phyloP scores from a whole-genome alignment of 2,888 invertebrate species.

The Polymixis lichenea region DNA sequence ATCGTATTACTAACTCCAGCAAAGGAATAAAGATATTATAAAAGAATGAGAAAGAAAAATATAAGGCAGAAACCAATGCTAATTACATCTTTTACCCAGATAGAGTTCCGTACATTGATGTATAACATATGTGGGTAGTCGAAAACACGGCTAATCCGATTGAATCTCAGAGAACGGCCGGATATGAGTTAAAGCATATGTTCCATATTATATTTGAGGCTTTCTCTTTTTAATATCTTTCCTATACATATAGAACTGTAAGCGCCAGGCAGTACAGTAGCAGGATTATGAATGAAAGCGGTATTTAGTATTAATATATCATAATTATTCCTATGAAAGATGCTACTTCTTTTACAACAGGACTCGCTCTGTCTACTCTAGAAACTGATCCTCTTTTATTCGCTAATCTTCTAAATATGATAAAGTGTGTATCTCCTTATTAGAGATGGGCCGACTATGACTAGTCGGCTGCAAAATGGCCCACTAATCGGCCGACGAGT shows the following conservation, averaged over 20 bases:
- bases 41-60: not conserved
- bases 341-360: too few relatives aligned
- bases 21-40: not conserved
- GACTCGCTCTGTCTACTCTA: too few relatives aligned
- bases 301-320: not conserved
- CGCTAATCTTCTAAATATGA: too few relatives aligned
- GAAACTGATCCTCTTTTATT: too few relatives aligned
- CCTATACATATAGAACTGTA: not conserved
- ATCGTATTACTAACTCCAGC: not conserved
- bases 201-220: slow-evolving; percentile 23
- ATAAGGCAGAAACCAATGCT: slow-evolving; percentile 21
- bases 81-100: slow-evolving; percentile 16
- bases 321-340: too few relatives aligned
- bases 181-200: slow-evolving; percentile 18
- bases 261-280: not conserved
- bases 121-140: slow-evolving; percentile 26
- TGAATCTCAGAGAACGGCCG: slow-evolving; percentile 19
- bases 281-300: not conserved
- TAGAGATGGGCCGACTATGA: too few relatives aligned
- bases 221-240: slow-evolving; percentile 33
- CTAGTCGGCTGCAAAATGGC: too few relatives aligned
- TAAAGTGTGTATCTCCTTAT: too few relatives aligned
- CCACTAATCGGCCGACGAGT: too few relatives aligned
- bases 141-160: slow-evolving; percentile 45
- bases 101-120: not conserved